Percentiles rank a stretch among this genome's conserved stretches.
phyloP scores from a whole-genome alignment of 2,797 vertebrate genomes.

The Spinus pinus region DNA sequence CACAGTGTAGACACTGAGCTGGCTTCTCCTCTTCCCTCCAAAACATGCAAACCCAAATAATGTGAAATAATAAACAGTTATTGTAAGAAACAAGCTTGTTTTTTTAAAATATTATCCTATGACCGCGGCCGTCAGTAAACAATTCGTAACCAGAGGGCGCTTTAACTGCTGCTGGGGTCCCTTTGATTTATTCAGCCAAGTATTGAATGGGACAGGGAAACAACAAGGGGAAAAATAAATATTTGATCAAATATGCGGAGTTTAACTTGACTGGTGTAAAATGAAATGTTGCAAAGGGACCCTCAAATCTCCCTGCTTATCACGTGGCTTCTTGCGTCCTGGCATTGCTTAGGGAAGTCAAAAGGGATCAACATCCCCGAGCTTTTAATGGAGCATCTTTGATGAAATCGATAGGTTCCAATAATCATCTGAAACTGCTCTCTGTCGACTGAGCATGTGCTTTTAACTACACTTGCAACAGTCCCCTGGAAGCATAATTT shows the following conservation, averaged over 20 bases:
- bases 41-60: conserved; percentile 41
- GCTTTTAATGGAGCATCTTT: conserved; percentile 45
- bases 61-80: conserved; percentile 65
- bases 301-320: background rate
- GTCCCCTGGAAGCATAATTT: background rate
- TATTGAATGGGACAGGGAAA: conserved; percentile 34
- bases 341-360: background rate
- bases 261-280: conserved; percentile 40
- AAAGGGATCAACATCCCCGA: background rate
- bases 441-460: background rate
- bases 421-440: background rate
- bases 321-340: background rate
- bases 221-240: conserved; percentile 63
- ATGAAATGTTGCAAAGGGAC: conserved; percentile 36
- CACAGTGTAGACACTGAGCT: conserved; percentile 49
- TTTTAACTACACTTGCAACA: background rate
- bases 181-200: conserved; percentile 40
- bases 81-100: conserved; percentile 46
- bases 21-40: conserved; percentile 15
- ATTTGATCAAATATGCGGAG: conserved; percentile 37
- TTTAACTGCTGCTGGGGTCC: conserved; percentile 12
- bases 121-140: conserved; percentile 39
- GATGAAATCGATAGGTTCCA: conserved; percentile 41
- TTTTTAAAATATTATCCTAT: conserved; percentile 27
- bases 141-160: conserved; percentile 37